phyloP scores from a whole-genome alignment of 2,797 vertebrate genomes.

The Capromys pilorides region DNA sequence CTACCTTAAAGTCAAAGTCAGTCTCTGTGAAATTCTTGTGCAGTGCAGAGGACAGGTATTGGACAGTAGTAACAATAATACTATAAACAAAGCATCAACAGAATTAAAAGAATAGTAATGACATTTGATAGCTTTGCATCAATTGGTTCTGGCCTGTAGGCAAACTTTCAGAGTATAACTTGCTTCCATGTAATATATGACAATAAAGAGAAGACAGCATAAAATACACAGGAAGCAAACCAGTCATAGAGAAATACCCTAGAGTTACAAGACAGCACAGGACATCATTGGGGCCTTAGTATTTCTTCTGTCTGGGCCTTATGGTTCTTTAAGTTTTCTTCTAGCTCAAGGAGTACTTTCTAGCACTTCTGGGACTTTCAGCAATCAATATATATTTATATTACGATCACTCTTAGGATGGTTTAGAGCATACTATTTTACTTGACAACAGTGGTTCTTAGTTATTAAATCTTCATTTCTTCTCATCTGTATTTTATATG shows the following conservation, averaged over 20 bases:
- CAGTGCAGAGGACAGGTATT: slow-evolving; percentile 96
- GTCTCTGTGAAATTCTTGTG: slow-evolving; percentile 99
- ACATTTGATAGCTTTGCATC: background rate
- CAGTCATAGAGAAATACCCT: background rate
- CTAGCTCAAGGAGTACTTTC: slow-evolving; percentile 44
- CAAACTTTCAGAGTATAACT: background rate
- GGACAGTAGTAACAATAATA: slow-evolving; percentile 97
- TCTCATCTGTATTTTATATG: slow-evolving; percentile 12
- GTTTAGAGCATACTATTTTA: slow-evolving; percentile 34
- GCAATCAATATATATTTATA: background rate
- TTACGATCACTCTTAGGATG: background rate
- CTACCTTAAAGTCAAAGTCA: slow-evolving; percentile 99
- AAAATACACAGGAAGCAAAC: slow-evolving; percentile 32
- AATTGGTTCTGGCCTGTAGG: background rate
- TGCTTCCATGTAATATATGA: background rate
- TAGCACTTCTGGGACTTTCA: slow-evolving; percentile 18
- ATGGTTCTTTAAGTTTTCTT: slow-evolving; percentile 16
- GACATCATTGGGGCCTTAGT: background rate
- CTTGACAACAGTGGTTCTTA: slow-evolving; percentile 14
- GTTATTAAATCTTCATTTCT: slow-evolving; percentile 29
- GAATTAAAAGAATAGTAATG: slow-evolving; percentile 36
- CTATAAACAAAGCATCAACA: slow-evolving; percentile 84
- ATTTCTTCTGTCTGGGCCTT: background rate
- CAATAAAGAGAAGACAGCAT: slow-evolving; percentile 27
- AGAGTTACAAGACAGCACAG: background rate